These are phyloP conservation scores for Sipha maydis DNA, from an alignment of 2,888 invertebrate species.

Conservation along the genomic window DNA sequence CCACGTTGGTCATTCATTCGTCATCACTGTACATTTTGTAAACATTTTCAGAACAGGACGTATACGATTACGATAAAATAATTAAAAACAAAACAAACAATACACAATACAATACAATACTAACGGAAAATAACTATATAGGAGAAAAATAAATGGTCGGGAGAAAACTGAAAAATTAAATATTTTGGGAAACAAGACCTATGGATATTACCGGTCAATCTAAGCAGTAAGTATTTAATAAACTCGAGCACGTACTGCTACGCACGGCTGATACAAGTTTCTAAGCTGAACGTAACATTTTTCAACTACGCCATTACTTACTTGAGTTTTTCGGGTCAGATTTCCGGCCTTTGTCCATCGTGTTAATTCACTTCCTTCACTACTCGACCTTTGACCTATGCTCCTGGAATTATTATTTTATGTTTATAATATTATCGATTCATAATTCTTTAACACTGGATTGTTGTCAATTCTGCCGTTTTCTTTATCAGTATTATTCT, in stretches of 20 bases:
- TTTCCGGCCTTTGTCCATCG: conserved; percentile 45
- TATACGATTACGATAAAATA: no score
- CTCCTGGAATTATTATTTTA: neutral
- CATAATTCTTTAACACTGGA: neutral
- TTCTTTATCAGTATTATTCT: neutral
- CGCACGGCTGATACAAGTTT: no score
- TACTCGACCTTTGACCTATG: neutral
- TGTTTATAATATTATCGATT: neutral
- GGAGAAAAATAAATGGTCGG: neutral
- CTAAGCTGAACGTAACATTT: neutral
- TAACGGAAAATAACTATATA: neutral
- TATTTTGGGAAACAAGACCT: neutral
- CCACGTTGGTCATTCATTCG: neutral
- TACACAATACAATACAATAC: neutral
- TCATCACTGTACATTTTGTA: conserved; percentile 6
- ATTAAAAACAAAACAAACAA: neutral
- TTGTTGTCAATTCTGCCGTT: neutral
- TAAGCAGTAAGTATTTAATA: neutral
- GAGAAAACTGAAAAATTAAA: no score
- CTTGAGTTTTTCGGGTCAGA: conserved; percentile 42
- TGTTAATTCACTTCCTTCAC: neutral
- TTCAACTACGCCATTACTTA: conserved; percentile 13
- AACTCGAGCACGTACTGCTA: neutral
- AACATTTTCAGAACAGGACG: neutral
- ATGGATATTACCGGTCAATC: neutral